Evolutionary conservation across 2,888 invertebrate genomes (phyloP).

Genomic region (Nephrotoma guestfalica): DNA sequence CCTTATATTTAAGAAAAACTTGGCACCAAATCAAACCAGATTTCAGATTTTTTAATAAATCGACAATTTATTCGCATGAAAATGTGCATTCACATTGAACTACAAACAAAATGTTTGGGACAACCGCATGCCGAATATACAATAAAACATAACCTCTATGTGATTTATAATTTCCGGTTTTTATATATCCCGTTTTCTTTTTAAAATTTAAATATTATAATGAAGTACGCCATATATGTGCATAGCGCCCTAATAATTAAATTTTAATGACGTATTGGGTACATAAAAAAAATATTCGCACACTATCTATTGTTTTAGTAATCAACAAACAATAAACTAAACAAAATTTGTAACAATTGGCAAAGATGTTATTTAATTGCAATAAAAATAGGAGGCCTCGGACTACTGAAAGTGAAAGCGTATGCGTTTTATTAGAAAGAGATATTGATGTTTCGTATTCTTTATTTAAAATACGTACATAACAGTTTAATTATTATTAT

Average conservation of each 20-base stretch:
- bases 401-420: not conserved
- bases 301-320: not conserved
- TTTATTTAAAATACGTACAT: not conserved
- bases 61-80: not conserved
- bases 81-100: not conserved
- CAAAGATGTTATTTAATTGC: not conserved
- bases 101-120: not conserved
- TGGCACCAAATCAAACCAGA: not conserved
- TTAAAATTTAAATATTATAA: not conserved
- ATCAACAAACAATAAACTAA: not conserved
- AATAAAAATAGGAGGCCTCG: not conserved
- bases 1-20: not conserved
- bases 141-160: not conserved
- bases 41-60: not conserved
- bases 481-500: not conserved
- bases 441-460: not conserved
- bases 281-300: not conserved
- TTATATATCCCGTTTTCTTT: not conserved
- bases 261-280: not conserved
- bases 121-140: not conserved
- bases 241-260: not conserved
- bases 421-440: not conserved
- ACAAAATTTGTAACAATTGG: not conserved
- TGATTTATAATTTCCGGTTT: not conserved
- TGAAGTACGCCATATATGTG: not conserved